Evolutionary conservation across 2,797 vertebrate species (phyloP).

Genomic region (Pterois miles): DNA sequence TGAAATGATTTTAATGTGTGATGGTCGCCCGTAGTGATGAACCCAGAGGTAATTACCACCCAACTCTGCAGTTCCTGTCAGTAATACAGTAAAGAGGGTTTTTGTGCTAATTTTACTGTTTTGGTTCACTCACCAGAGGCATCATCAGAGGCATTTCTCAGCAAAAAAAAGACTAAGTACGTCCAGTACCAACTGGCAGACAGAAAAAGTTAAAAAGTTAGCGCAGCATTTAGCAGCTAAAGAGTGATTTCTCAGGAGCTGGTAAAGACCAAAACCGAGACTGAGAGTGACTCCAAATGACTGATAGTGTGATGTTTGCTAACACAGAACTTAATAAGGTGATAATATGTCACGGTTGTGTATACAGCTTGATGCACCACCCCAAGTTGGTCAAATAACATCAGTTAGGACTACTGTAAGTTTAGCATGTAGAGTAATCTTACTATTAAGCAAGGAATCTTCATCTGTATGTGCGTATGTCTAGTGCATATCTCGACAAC

Average conservation of each 20-base stretch:
- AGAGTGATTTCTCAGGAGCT: not conserved
- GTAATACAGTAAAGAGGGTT: not conserved
- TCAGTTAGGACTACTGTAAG: not conserved
- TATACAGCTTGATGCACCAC: not conserved
- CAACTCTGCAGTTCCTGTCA: not conserved
- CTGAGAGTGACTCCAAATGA: not conserved
- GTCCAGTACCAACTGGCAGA: not conserved
- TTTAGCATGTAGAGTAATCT: not conserved
- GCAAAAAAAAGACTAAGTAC: not conserved
- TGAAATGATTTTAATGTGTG: not conserved
- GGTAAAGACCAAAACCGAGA: not conserved
- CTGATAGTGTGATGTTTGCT: not conserved
- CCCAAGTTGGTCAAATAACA: not conserved
- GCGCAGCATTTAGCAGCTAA: not conserved
- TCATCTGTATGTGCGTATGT: no score
- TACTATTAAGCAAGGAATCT: no score
- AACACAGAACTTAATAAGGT: not conserved
- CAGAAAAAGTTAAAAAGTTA: not conserved
- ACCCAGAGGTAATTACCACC: not conserved
- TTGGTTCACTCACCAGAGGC: not conserved
- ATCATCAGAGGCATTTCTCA: not conserved
- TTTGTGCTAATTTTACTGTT: not conserved
- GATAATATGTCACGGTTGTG: not conserved
- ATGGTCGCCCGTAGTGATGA: not conserved
- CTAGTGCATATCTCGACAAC: no score